Evolutionary conservation across 2,113 vertebrate species (phyloP), one percentile per base, ranked within the genome.

Genomic region (Salvelinus namaycush): DNA sequence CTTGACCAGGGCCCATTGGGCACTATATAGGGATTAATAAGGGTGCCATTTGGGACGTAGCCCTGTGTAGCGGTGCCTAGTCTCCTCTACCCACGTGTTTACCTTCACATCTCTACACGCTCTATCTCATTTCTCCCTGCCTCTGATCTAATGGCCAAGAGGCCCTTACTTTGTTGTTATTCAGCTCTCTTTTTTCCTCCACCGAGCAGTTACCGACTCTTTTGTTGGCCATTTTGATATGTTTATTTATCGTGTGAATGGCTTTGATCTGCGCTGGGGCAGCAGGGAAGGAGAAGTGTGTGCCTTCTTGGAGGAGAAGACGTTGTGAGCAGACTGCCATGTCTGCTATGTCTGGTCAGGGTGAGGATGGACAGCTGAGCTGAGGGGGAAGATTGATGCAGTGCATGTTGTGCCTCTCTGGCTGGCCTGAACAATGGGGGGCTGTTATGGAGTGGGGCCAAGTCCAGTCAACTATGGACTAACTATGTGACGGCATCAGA

Each of bases 161-260:
- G 80, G 51, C 79, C 79, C 64, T 74, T 54, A 64, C 85, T 89
- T 89, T 91, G 80, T 87, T 87, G 62, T 80, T 80, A 51, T 70
- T 70, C 20, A 75, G 69, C 68, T 27, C 11, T 51, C 6, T 59
- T 18, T 59, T 44, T 59, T 49, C 59, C 49, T 71, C 26, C 67
- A 62, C 75, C 49, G 22, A 81, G 77, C 84, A 76, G 81, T 91
- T 81, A 88, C 79, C 16, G 31, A 26, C 76, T 86, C 75, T 86
- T 87, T 87, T 87, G 83, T 87, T 79, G 82, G 81, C 72, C 77
- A 88, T 85, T 91, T 89, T 90, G 85, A 91, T 90, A 84, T 90
- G 87, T 92, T 89, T 92, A 90, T 92, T 92, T 89, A 85, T 78
- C 65, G 57, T 27, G 76, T 67, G 76, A 75, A 79, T 73, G 73